Conservation (phyloP, 2,888 invertebrate species). For the Amiota communis region DNA sequence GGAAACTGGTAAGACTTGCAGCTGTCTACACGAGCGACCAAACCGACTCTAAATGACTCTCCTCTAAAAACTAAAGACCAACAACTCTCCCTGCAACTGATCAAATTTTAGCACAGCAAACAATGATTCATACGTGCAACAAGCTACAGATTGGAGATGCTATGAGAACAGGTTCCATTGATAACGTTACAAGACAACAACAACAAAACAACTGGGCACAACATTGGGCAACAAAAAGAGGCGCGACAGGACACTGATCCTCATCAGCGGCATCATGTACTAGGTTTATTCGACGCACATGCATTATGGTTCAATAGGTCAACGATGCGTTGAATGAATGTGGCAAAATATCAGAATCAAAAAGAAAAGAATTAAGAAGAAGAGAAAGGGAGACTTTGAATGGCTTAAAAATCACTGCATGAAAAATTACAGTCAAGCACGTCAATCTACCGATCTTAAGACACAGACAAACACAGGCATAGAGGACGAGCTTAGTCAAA, state of each 20-base stretch:
- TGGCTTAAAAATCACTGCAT: conserved; percentile 55
- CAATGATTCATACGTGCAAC: conserved; percentile 65
- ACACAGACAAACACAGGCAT: not conserved
- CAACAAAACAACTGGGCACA: not conserved
- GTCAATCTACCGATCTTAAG: conserved; percentile 55
- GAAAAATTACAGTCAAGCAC: conserved; percentile 67
- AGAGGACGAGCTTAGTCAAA: not conserved
- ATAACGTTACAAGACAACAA: conserved; percentile 49
- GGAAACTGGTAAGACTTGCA: conserved; percentile 52
- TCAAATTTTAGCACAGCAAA: conserved; percentile 53
- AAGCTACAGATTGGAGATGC: conserved; percentile 45
- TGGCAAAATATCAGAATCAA: conserved; percentile 13
- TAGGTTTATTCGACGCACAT: conserved; percentile 31
- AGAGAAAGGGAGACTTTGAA: conserved; percentile 33
- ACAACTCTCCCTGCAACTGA: not conserved
- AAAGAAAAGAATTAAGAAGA: conserved; percentile 8
- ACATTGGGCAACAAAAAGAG: not conserved
- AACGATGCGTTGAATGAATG: conserved; percentile 70
- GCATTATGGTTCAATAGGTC: conserved; percentile 71
- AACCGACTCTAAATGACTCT: conserved; percentile 62
- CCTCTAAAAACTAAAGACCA: not conserved
- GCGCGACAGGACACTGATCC: not conserved
- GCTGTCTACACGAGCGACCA: conserved; percentile 49
- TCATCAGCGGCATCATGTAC: conserved; percentile 4
- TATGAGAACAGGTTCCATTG: conserved; percentile 53